Evolutionary conservation across 2,797 vertebrate species (phyloP), one percentile per base, ranked within the genome.

Genomic region (Poecilia gillii): DNA sequence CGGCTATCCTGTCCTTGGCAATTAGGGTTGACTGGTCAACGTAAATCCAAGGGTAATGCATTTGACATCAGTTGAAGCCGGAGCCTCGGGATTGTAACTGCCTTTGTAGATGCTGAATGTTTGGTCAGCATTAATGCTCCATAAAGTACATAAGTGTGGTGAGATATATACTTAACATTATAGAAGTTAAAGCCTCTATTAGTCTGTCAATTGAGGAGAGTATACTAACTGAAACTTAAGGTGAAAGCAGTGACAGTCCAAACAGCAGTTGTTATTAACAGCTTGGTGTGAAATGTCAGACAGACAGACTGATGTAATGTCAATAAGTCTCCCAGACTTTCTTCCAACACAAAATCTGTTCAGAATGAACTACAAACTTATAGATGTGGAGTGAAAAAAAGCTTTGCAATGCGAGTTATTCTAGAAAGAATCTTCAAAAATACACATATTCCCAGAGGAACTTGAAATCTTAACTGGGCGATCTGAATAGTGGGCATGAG

Each of bases 311-410:
- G 25, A 16, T 43, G 68, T 13, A 70, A 43, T 6, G 23, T 43
- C 66, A 11, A 43, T 5, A 43, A 3, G 41, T 71, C 41, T 71
- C 68, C 41, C 41, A 71, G 68, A 71, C 41, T 4, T 68, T 39
- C 36, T 23, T 68, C 64, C 25, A 41, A 70, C 66, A 71, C 41
- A 71, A 45, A 71, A 71, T 71, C 68, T 71, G 68, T 16, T 41
- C 23, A 28, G 13, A 25, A 25, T n/a, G 11, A 70, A 20, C 20
- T 13, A n/a, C 23, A 13, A 70, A 43, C 39, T 7, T 28, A 71
- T 45, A n/a, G 68, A 43, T 45, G 1, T 70, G 4, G 9, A 45
- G 68, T 70, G 11, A n/a, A 36, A 36, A 25, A 43, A 25, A n/a
- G 5, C 41, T 45, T 28, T 4, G 20, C 31, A 36, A 36, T 70